Evolutionary conservation across 2,888 invertebrate genomes (phyloP).

Genomic region (Agelastica alni): DNA sequence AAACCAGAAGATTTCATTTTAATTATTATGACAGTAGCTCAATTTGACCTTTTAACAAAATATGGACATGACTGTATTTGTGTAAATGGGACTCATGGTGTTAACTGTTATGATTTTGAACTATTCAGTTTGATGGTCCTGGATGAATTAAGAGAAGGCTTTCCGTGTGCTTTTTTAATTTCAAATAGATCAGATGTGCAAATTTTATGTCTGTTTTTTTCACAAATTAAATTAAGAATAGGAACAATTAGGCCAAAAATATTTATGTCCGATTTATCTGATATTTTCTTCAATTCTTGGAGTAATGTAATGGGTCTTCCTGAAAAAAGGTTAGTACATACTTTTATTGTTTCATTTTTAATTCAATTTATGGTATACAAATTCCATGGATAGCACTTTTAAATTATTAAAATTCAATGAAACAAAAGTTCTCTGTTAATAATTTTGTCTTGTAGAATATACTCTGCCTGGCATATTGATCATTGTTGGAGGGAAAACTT

Average conservation of each 20-base stretch:
- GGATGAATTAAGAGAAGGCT: slow-evolving; percentile 37
- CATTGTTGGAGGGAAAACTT: slow-evolving; percentile 27
- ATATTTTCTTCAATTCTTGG: slow-evolving; percentile 37
- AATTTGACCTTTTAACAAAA: slow-evolving; percentile 37
- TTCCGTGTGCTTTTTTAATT: slow-evolving; percentile 37
- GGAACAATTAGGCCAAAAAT: slow-evolving; percentile 30
- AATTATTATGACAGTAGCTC: slow-evolving; percentile 39
- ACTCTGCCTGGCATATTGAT: slow-evolving; percentile 32
- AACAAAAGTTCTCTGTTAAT: too few relatives aligned
- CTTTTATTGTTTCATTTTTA: too few relatives aligned
- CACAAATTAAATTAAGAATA: slow-evolving; percentile 24
- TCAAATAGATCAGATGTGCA: slow-evolving; percentile 33
- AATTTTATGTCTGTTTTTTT: slow-evolving; percentile 30
- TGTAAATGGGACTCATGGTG: slow-evolving; percentile 39
- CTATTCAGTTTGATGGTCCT: slow-evolving; percentile 33
- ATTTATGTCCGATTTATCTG: slow-evolving; percentile 42
- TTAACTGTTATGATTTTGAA: slow-evolving; percentile 36
- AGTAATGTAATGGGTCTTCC: slow-evolving; percentile 10
- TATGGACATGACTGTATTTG: slow-evolving; percentile 39
- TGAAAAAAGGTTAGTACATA: slow-evolving; percentile 7
- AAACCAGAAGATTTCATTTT: slow-evolving; percentile 40
- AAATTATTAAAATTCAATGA: too few relatives aligned
- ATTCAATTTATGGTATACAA: too few relatives aligned
- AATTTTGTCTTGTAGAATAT: slow-evolving; percentile 26
- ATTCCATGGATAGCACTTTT: too few relatives aligned